A percentile compares a stretch with the other conserved stretches of the same genome.
Conservation (phyloP, 2,888 invertebrate species). For the Cryptocephalus moraei region DNA sequence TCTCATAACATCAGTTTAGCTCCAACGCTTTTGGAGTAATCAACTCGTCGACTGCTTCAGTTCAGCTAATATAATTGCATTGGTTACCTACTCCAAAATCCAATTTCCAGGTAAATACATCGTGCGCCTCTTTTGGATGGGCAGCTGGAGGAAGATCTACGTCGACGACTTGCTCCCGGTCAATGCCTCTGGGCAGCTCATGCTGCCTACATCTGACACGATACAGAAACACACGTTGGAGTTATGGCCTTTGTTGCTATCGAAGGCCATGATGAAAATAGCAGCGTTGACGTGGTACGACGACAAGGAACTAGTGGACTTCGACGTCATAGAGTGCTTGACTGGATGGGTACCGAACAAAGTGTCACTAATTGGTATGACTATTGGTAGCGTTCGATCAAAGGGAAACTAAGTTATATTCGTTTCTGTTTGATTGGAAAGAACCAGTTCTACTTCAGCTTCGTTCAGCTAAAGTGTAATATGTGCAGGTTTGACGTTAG, state of each 20-base stretch:
- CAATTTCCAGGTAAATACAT: constrained; percentile 39
- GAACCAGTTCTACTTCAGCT: no score
- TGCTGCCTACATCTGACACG: background rate
- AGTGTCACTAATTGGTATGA: constrained; percentile 19
- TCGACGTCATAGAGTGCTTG: constrained; percentile 36
- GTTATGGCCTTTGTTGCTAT: constrained; percentile 41
- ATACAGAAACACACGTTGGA: constrained; percentile 22
- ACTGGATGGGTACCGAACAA: constrained; percentile 38
- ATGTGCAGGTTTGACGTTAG: no score
- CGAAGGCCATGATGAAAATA: constrained; percentile 40
- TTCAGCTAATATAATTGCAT: no score
- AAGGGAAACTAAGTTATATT: no score
- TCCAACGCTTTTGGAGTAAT: no score
- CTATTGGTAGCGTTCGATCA: background rate
- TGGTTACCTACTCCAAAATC: no score
- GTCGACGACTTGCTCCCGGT: constrained; percentile 41
- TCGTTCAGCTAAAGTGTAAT: no score
- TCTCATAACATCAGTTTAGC: no score
- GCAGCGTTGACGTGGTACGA: constrained; percentile 33
- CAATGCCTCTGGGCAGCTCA: constrained; percentile 23
- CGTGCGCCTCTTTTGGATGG: constrained; percentile 40
- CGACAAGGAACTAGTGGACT: constrained; percentile 33
- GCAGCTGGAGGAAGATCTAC: constrained; percentile 39
- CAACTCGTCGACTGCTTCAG: no score
- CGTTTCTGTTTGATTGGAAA: no score